Percentiles rank a stretch among this genome's conserved stretches.
phyloP scores from a whole-genome alignment of 2,113 vertebrate genomes.

The Cygnus atratus region DNA sequence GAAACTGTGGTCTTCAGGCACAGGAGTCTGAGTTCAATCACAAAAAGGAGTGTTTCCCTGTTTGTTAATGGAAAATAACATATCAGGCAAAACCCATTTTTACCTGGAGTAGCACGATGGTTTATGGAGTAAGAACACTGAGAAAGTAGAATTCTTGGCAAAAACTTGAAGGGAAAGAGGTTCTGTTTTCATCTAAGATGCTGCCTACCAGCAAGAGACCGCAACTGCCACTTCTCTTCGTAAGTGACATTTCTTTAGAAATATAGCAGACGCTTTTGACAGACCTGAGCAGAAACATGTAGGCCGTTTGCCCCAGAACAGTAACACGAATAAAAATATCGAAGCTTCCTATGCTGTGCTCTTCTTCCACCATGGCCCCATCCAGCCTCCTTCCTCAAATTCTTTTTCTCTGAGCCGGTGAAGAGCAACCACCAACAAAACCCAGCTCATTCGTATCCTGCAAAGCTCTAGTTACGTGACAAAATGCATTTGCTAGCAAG shows the following conservation, averaged over 20 bases:
- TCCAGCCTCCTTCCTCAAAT: background rate
- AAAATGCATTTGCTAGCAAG: background rate
- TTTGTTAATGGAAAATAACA: background rate
- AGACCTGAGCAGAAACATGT: background rate
- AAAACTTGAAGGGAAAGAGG: background rate
- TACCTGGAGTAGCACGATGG: background rate
- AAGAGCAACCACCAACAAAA: background rate
- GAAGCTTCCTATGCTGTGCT: background rate
- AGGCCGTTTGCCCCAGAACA: background rate
- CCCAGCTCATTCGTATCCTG: background rate
- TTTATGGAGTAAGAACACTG: background rate
- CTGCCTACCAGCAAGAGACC: background rate
- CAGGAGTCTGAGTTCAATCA: background rate
- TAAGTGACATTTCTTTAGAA: constrained; percentile 15
- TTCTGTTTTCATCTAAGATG: background rate
- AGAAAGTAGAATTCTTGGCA: background rate
- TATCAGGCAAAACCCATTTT: background rate
- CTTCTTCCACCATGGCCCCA: background rate
- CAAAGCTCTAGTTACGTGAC: background rate
- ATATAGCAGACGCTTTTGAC: background rate
- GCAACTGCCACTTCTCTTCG: background rate
- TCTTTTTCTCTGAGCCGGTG: background rate
- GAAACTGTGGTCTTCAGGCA: background rate
- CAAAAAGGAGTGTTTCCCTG: background rate
- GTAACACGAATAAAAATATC: background rate